Percentiles rank a stretch among this genome's conserved stretches.
phyloP scores from a whole-genome alignment of 2,113 vertebrate species.

The Struthidea cinerea region DNA sequence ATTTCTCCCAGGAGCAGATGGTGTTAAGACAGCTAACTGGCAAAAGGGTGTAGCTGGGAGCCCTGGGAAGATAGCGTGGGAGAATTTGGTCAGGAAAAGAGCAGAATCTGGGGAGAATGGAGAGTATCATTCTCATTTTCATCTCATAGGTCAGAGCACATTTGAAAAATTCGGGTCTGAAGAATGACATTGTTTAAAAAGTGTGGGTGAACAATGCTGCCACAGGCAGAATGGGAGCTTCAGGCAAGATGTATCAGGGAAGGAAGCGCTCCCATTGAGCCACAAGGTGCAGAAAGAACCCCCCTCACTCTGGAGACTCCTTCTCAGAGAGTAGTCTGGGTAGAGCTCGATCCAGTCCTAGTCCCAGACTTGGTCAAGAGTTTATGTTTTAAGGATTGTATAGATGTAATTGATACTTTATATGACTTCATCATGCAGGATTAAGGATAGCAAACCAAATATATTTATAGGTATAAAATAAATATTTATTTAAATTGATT shows the following conservation, averaged over 20 bases:
- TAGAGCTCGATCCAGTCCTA: neutral
- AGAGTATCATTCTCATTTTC: neutral
- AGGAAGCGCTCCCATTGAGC: neutral
- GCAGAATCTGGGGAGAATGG: neutral
- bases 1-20: neutral
- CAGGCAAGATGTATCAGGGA: neutral
- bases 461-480: neutral
- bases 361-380: neutral
- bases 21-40: neutral
- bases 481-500: neutral
- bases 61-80: neutral
- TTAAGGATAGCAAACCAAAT: neutral
- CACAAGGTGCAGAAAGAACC: neutral
- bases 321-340: neutral
- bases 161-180: neutral
- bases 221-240: neutral
- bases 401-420: neutral
- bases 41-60: neutral
- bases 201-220: neutral
- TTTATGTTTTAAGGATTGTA: neutral
- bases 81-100: neutral
- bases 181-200: neutral
- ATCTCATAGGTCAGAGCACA: neutral
- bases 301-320: neutral
- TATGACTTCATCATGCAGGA: neutral